A percentile compares a stretch with the other conserved stretches of the same genome.
phyloP scores from a whole-genome alignment of 1,140 invertebrate species.

The Pseudomyrmex concolor region DNA sequence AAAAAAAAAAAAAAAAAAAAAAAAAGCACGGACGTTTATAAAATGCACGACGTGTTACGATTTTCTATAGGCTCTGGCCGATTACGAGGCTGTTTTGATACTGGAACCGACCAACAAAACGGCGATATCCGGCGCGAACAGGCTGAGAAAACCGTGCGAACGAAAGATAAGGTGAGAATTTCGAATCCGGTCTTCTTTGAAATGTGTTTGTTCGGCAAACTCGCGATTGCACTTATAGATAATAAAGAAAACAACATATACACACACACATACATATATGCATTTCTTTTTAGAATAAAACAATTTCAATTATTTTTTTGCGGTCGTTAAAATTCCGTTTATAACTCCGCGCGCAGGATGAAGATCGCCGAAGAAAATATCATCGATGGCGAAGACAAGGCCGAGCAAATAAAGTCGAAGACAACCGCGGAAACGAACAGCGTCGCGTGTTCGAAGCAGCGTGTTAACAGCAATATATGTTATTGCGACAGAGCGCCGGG shows the following conservation, averaged over 20 bases:
- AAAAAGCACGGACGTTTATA: too few species aligned
- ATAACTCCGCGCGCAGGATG: constrained; percentile 65
- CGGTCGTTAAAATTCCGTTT: not conserved
- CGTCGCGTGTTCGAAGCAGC: constrained; percentile 9
- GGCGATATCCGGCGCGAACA: constrained; percentile 72
- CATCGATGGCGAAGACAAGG: constrained; percentile 27
- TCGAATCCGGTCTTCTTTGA: not conserved
- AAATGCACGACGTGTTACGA: not conserved
- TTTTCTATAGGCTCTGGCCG: constrained; percentile 72
- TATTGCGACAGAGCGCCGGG: constrained; percentile 74
- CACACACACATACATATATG: too few species aligned
- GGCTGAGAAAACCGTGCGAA: constrained; percentile 66
- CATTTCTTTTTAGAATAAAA: not conserved
- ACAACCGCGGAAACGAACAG: constrained; percentile 24
- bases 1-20: too few species aligned
- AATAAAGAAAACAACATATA: too few species aligned
- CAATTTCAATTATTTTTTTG: not conserved
- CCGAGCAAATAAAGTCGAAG: constrained; percentile 8
- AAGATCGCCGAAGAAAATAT: constrained; percentile 72
- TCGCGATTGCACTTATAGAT: too few species aligned
- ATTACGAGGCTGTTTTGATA: constrained; percentile 76
- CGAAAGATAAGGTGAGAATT: constrained; percentile 73
- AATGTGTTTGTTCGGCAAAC: too few species aligned
- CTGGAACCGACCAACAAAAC: constrained; percentile 75
- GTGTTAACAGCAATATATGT: constrained; percentile 65